Conservation (phyloP, 2,113 vertebrate species). For the Sebastes schlegelii region DNA sequence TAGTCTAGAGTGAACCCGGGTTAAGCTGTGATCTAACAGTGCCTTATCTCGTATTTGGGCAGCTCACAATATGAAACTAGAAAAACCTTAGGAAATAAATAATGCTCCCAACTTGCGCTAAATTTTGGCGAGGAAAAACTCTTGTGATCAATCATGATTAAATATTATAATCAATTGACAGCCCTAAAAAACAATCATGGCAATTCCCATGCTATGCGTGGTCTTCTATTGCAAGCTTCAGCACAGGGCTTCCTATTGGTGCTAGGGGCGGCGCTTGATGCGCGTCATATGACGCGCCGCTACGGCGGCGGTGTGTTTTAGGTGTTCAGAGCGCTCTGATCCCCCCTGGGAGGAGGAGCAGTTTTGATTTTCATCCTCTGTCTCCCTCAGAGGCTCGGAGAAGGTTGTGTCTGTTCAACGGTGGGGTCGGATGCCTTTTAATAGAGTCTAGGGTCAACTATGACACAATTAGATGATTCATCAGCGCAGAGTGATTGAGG, state of each 20-base stretch:
- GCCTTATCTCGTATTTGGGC: no score
- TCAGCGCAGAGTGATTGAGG: background rate
- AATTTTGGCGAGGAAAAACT: no score
- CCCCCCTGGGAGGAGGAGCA: background rate
- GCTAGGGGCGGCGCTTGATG: background rate
- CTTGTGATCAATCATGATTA: no score
- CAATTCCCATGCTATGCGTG: background rate
- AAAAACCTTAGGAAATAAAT: no score
- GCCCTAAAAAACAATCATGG: background rate
- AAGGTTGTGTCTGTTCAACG: conserved; percentile 2
- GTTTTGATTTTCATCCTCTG: conserved; percentile 17
- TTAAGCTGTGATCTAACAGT: no score
- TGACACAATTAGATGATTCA: conserved; percentile 24
- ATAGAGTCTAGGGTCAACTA: conserved; percentile 35
- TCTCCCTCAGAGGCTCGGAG: conserved; percentile 13
- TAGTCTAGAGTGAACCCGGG: no score
- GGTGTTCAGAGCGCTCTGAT: conserved; percentile 5
- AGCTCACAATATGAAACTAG: no score
- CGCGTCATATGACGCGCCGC: background rate
- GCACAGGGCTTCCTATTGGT: background rate
- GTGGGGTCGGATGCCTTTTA: conserved; percentile 19
- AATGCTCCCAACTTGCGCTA: no score
- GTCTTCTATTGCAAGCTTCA: background rate
- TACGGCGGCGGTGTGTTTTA: background rate
- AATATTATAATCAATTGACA: no score